These are phyloP conservation scores for Drosophila kanekoi DNA, from an alignment of 2,888 invertebrate species.

Conservation along the genomic window DNA sequence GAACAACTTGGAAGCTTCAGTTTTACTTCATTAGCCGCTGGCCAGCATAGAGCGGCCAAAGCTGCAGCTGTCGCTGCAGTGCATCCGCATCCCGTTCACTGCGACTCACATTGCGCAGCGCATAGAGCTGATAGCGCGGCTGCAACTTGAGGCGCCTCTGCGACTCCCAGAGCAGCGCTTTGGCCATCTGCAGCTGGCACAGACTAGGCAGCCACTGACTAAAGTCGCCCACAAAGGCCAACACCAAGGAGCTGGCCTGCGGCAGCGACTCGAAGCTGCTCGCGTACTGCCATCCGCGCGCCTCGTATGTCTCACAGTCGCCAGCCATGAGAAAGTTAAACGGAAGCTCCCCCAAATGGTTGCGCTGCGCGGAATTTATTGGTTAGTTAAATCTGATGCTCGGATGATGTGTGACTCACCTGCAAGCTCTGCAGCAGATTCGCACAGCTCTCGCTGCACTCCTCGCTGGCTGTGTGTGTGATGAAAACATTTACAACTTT, in stretches of 20 bases:
- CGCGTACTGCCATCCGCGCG: constrained; percentile 85
- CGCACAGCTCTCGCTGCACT: constrained; percentile 83
- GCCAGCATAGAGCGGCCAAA: constrained; percentile 70
- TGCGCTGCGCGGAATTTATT: constrained; percentile 7
- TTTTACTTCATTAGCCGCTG: constrained; percentile 38
- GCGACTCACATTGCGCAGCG: constrained; percentile 42
- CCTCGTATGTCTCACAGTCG: constrained; percentile 86
- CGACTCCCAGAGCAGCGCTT: constrained; percentile 78
- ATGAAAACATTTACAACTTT: constrained; percentile 84
- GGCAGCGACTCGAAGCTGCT: constrained; percentile 77
- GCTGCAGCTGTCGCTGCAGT: constrained; percentile 58
- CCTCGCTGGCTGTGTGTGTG: constrained; percentile 85
- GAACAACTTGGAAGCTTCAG: constrained; percentile 26
- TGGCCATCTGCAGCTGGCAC: constrained; percentile 63
- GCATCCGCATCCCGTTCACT: constrained; percentile 50
- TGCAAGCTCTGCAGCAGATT: constrained; percentile 84
- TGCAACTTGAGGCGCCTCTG: constrained; percentile 68
- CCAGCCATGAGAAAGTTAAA: constrained; percentile 86
- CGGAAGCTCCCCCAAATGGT: constrained; percentile 72
- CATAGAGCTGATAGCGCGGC: constrained; percentile 51
- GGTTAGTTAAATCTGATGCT: neutral
- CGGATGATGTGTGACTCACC: constrained; percentile 78
- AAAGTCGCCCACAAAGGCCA: constrained; percentile 77
- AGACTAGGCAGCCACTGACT: constrained; percentile 56
- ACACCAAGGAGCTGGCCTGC: constrained; percentile 57